Base-by-base conservation (phyloP, 2,797 vertebrate species). In the Clarias pachynema region DNA sequence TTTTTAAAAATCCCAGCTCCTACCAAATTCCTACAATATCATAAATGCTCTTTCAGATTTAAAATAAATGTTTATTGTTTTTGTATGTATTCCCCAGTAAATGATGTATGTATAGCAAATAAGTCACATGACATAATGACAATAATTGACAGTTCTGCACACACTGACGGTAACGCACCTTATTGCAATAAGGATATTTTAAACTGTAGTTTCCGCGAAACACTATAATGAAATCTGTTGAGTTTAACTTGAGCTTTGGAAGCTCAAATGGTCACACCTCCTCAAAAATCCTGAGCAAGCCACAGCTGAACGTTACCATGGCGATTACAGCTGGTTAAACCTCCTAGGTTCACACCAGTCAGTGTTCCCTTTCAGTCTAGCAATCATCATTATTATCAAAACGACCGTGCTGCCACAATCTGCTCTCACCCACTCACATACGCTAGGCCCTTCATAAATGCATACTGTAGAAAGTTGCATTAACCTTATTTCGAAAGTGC, bases 341-440 rank as follows among this genome's bases (percentile, higher is more conserved):
- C 40, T 72, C 57, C 20, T 7, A 60, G 40, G 59, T 44, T 75
- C 44, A 56, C 49, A 75, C 3, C 2, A n/a, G n/a, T 80, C 78
- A 85, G 84, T 20, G 69, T 81, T 68, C 37, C 31, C 69, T 65
- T 81, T 81, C 79, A 73, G 37, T 10, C 53, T 40, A 57, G 78
- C 69, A 81, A 81, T 85, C 59, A 85, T 85, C 57, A 85, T 81
- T 65, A 85, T 65, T 37, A 81, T 57, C 53, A 22, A 14, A 56
- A 56, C n/a, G 22, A 7, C 24, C n/a, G 3, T 40, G 14, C 69
- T 14, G 44, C 72, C n/a, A 69, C 53, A n/a, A 53, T 20, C 57
- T 63, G 34, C 70, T 18, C 49, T 59, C 70, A 72, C 66, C 80
- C 31, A 82, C 31, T 2, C 62, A 22, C 49, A 26, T 65, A 7